Percentiles rank a stretch among this genome's conserved stretches.
phyloP scores from a whole-genome alignment of 2,888 invertebrate genomes.

The Apodemia hepburni region DNA sequence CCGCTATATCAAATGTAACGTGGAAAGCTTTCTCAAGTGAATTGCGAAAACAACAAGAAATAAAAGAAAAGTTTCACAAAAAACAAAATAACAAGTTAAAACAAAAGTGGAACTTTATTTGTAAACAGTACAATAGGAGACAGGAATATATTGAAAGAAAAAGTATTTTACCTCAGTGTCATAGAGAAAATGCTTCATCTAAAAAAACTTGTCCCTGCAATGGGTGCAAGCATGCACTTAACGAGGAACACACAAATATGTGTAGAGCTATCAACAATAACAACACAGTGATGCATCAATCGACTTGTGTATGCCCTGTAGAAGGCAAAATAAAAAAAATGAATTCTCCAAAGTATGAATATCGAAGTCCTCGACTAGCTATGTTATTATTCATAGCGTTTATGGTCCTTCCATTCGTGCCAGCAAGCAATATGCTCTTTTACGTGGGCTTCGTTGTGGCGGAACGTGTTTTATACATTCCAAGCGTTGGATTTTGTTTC shows the following conservation, averaged over 20 bases:
- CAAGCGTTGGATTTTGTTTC: constrained; percentile 97
- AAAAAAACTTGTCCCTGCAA: constrained; percentile 80
- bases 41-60: constrained; percentile 58
- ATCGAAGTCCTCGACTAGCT: constrained; percentile 65
- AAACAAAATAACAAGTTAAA: constrained; percentile 64
- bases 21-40: constrained; percentile 60
- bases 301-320: constrained; percentile 66
- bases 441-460: constrained; percentile 99
- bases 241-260: constrained; percentile 84
- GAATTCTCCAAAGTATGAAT: constrained; percentile 48
- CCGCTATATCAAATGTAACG: constrained; percentile 63
- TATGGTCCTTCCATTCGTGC: constrained; percentile 94
- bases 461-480: constrained; percentile 96
- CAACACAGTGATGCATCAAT: constrained; percentile 79
- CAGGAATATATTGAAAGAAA: constrained; percentile 65
- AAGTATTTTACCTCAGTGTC: constrained; percentile 46
- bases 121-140: constrained; percentile 60
- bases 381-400: constrained; percentile 85
- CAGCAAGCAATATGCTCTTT: constrained; percentile 97
- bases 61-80: constrained; percentile 61
- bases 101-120: constrained; percentile 67
- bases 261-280: constrained; percentile 88
- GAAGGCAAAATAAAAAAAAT: constrained; percentile 50
- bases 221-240: constrained; percentile 84
- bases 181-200: constrained; percentile 56